phyloP scores from a whole-genome alignment of 1,140 invertebrate species.

The Zeugodacus cucurbitae region DNA sequence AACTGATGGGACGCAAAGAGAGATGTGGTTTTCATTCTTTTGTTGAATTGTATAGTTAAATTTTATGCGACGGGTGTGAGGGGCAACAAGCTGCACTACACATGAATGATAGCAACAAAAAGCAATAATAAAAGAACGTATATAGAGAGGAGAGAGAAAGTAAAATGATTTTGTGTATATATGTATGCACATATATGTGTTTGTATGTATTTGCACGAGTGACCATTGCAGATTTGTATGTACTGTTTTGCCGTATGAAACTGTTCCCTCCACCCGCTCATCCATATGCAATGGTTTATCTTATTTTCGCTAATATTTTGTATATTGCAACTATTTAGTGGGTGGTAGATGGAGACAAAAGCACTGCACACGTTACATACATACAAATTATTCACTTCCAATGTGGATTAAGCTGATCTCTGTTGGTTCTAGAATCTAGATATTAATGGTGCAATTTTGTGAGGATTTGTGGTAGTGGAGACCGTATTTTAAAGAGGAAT shows the following conservation, averaged over 20 bases:
- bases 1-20: too few relatives aligned
- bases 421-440: background rate
- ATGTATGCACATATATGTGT: background rate
- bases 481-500: too few relatives aligned
- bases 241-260: background rate
- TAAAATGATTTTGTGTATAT: conserved; percentile 15
- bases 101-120: background rate
- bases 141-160: background rate
- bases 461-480: background rate
- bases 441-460: background rate
- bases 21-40: background rate
- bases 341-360: background rate
- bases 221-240: background rate
- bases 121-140: background rate
- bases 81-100: background rate
- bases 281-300: background rate
- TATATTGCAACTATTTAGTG: background rate
- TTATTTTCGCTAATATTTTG: background rate
- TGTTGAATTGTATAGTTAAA: background rate
- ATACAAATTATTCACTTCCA: background rate
- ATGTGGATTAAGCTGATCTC: background rate
- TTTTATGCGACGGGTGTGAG: background rate
- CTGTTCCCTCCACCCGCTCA: background rate
- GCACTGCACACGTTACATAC: background rate
- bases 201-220: background rate